Evolutionary conservation across 2,113 vertebrate species (phyloP).

Genomic region (Sterna hirundo): DNA sequence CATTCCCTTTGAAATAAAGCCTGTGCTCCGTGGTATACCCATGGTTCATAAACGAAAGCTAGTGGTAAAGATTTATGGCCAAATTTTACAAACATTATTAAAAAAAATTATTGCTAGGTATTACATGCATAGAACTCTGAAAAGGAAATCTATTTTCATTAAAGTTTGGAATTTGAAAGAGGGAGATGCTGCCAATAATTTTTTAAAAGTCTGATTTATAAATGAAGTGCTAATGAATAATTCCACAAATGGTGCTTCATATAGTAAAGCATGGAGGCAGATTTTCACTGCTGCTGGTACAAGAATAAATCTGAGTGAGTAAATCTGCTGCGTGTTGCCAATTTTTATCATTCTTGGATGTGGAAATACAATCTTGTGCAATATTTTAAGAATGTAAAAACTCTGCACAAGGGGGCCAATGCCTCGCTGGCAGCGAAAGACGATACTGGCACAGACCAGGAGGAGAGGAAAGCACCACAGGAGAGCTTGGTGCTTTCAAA

Average conservation of each 20-base stretch:
- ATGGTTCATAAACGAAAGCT: not conserved
- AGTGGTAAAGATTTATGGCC: not conserved
- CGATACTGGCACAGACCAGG: not conserved
- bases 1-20: not conserved
- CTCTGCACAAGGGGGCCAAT: not conserved
- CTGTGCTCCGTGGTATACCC: not conserved
- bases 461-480: not conserved
- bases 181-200: conserved; percentile 23
- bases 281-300: conserved; percentile 49
- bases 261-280: conserved; percentile 46
- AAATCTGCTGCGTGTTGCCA: conserved; percentile 22
- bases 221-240: conserved; percentile 64
- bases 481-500: not conserved
- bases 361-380: conserved; percentile 21
- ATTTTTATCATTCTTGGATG: conserved; percentile 19
- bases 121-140: not conserved
- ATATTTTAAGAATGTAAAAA: conserved; percentile 43
- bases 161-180: conserved; percentile 28
- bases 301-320: conserved; percentile 64
- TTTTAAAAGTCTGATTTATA: conserved; percentile 62
- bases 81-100: not conserved
- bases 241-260: conserved; percentile 55
- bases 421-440: not conserved
- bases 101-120: not conserved
- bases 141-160: conserved; percentile 38